A percentile compares a stretch with the other conserved stretches of the same genome.
These are phyloP conservation scores for Raphicerus campestris DNA, from an alignment of 2,113 vertebrate species.

Conservation along the genomic window DNA sequence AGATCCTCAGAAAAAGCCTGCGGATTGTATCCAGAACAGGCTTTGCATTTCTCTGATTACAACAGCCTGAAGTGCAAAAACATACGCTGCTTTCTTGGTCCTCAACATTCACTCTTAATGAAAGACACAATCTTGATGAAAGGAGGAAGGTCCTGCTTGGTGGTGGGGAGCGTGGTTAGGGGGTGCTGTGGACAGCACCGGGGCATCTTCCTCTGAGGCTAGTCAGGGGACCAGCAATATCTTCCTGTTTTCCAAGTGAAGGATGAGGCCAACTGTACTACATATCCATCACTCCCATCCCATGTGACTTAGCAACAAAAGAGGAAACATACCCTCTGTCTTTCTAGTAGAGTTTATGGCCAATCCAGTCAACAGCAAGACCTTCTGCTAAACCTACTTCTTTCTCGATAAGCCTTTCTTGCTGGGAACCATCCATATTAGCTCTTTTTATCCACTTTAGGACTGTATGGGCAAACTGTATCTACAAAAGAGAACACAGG, in stretches of 20 bases:
- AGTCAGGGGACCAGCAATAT: background rate
- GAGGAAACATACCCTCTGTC: constrained; percentile 84
- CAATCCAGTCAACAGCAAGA: constrained; percentile 91
- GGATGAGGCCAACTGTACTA: background rate
- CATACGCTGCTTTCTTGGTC: background rate
- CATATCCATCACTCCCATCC: background rate
- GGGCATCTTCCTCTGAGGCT: background rate
- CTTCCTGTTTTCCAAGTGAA: background rate
- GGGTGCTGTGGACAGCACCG: background rate
- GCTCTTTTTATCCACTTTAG: constrained; percentile 88
- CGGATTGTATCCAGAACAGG: background rate
- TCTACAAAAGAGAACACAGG: constrained; percentile 77
- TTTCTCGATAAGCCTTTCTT: constrained; percentile 82
- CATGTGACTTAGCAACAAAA: background rate
- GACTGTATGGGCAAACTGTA: constrained; percentile 89
- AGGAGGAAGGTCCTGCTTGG: background rate
- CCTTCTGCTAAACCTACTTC: constrained; percentile 83
- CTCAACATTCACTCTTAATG: background rate
- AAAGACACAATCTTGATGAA: background rate
- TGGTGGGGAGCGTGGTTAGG: too few relatives aligned
- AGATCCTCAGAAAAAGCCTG: background rate
- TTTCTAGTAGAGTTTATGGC: constrained; percentile 93
- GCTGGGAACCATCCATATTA: constrained; percentile 84
- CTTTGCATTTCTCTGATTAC: background rate
- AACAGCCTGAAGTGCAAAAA: background rate